Evolutionary conservation across 1,140 invertebrate genomes (phyloP).

Genomic region (Sitobion miscanthi): DNA sequence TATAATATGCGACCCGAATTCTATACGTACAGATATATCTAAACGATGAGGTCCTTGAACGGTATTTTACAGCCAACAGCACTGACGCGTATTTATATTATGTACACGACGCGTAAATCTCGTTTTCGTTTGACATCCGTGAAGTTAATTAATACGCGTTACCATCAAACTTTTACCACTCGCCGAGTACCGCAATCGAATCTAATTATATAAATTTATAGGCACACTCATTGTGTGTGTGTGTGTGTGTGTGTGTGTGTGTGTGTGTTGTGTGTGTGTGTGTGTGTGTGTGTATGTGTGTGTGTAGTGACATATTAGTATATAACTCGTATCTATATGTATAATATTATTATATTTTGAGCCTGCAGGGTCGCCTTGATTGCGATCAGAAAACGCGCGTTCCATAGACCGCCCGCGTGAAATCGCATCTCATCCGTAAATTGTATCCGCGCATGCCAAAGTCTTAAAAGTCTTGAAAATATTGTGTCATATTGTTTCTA

Average conservation of each 20-base stretch:
- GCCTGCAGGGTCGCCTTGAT: not conserved
- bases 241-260: not conserved
- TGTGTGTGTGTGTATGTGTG: no score
- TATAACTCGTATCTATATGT: not conserved
- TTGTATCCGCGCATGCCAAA: not conserved
- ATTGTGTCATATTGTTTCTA: not conserved
- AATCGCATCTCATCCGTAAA: not conserved
- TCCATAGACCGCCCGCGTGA: not conserved
- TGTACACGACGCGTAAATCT: not conserved
- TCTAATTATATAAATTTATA: conserved; percentile 34
- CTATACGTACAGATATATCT: not conserved
- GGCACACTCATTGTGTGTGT: not conserved
- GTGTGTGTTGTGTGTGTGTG: no score
- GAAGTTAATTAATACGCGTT: conserved; percentile 31
- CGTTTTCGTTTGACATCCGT: conserved; percentile 51
- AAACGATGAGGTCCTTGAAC: conserved; percentile 10
- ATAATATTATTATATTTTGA: not conserved
- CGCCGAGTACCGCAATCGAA: not conserved
- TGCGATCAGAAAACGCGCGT: not conserved
- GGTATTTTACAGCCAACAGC: not conserved
- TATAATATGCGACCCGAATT: not conserved
- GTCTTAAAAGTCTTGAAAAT: not conserved
- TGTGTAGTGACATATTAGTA: no score
- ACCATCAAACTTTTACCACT: not conserved
- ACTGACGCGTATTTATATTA: not conserved